Evolutionary conservation across 1,140 invertebrate species (phyloP), one percentile per base, ranked within the genome.

Genomic region (Meloidogyne floridensis): DNA sequence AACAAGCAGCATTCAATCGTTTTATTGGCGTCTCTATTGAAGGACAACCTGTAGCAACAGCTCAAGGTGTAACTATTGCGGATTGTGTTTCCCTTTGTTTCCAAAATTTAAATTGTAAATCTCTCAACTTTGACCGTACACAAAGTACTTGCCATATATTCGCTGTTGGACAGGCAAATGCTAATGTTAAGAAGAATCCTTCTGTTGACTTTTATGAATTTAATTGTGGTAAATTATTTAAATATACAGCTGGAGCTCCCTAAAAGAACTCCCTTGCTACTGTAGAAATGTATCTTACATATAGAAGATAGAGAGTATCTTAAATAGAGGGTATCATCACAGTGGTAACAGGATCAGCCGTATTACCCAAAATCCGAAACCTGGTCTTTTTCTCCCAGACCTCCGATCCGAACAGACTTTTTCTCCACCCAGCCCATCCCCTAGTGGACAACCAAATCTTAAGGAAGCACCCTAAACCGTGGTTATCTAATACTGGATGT

Each of bases 51-150:
- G 87, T 89, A 59, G 88, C 89, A 32, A 86, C 89, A 18, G 88
- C 88, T 71, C 88, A 89, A 76, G 88, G 89, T 13, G 88, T 89
- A 32, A 89, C 88, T 42, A 84, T 89, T 32, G 89, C 88, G 6
- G 88, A 89, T 76, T 89, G 88, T 77, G 90, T 89, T 72, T 89
- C 88, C 3, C 81, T 89, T 51, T 89, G 88, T 81, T 89, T 89
- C 87, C 89, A 89, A 83, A 89, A 89, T 77, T 82, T 89, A 32
- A 90, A 89, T 79, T 89, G 88, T 87, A 89, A 89, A 75, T 89
- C 89, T 7, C 86, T 89, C 80, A 89, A 89, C 80, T 89, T 90
- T 78, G 88, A 89, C 79, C 84, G 88, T n/a, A 90, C 89, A 4
- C 75, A 84, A 43, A 90, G 87, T 65, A 88, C 86, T 53, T 89